A percentile compares a stretch with the other conserved stretches of the same genome.
These are phyloP conservation scores for Lacerta agilis DNA, from an alignment of 2,797 vertebrate species.

Conservation along the genomic window DNA sequence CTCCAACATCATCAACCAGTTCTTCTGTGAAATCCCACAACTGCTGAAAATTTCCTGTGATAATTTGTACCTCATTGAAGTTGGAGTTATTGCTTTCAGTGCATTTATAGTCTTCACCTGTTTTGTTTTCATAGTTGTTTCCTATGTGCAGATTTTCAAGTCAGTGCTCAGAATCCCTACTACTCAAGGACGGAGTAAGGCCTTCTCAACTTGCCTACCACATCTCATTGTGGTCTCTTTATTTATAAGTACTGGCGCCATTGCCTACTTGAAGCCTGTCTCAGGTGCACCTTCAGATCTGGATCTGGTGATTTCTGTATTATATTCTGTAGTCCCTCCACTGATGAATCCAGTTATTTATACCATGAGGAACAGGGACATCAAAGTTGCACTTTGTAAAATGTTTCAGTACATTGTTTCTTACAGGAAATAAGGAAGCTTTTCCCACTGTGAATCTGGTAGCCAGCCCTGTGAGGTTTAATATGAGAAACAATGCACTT, in stretches of 20 bases:
- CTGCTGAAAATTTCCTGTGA: conserved; percentile 22
- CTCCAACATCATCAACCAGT: conserved; percentile 23
- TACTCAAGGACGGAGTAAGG: conserved; percentile 9
- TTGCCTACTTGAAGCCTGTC: conserved; percentile 18
- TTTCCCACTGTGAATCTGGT: neutral
- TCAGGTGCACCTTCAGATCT: neutral
- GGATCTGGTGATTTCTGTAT: conserved; percentile 9
- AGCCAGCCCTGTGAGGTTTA: neutral
- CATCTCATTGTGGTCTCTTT: conserved; percentile 30
- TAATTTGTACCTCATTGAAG: conserved; percentile 17
- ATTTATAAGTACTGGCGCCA: conserved; percentile 3
- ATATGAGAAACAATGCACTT: neutral
- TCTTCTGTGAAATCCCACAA: conserved; percentile 39
- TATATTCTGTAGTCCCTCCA: conserved; percentile 35
- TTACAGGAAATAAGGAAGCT: neutral
- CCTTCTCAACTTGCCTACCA: conserved; percentile 33
- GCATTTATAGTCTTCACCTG: conserved; percentile 1
- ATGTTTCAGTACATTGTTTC: neutral
- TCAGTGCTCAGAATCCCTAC: conserved; percentile 25
- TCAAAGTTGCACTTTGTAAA: conserved; percentile 17
- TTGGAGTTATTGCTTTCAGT: conserved; percentile 22
- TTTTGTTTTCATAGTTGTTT: conserved; percentile 22
- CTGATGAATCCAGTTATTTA: conserved; percentile 38
- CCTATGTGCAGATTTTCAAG: conserved; percentile 27
- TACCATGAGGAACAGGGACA: conserved; percentile 29